Conservation (phyloP, 2,113 vertebrate genomes). For the Leucoraja erinaceus region DNA sequence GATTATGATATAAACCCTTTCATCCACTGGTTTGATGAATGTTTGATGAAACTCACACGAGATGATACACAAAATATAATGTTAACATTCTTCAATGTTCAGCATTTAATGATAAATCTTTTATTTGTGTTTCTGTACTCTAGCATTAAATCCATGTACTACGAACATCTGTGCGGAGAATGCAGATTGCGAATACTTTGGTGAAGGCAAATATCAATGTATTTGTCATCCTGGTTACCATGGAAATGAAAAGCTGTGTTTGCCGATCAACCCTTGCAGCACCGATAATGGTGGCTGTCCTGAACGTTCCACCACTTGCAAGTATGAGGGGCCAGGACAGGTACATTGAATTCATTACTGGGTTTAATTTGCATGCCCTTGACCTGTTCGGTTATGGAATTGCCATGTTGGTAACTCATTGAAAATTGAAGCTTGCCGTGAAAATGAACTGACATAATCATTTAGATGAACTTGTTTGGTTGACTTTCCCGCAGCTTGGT, state of each 20-base stretch:
- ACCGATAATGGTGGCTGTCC: slow-evolving; percentile 75
- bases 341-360: slow-evolving; percentile 51
- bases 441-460: not conserved
- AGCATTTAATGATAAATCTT: not conserved
- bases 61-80: not conserved
- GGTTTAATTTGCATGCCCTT: not conserved
- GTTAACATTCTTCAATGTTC: not conserved
- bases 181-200: slow-evolving; percentile 61
- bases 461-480: not conserved
- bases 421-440: not conserved
- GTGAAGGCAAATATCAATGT: slow-evolving; percentile 59
- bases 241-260: slow-evolving; percentile 75
- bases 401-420: not conserved
- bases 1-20: not conserved
- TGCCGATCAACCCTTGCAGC: slow-evolving; percentile 71
- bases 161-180: slow-evolving; percentile 62
- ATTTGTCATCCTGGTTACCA: slow-evolving; percentile 66
- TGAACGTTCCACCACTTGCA: slow-evolving; percentile 67
- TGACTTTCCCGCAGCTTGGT: not conserved
- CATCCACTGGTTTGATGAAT: no score
- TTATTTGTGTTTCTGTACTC: slow-evolving; percentile 26
- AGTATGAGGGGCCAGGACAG: slow-evolving; percentile 66
- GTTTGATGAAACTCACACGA: no score
- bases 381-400: not conserved
- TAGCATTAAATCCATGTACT: slow-evolving; percentile 61